A percentile compares a stretch with the other conserved stretches of the same genome.
Evolutionary conservation across 2,113 vertebrate genomes (phyloP).

Genomic region (Brachyhypopomus occidentalis): DNA sequence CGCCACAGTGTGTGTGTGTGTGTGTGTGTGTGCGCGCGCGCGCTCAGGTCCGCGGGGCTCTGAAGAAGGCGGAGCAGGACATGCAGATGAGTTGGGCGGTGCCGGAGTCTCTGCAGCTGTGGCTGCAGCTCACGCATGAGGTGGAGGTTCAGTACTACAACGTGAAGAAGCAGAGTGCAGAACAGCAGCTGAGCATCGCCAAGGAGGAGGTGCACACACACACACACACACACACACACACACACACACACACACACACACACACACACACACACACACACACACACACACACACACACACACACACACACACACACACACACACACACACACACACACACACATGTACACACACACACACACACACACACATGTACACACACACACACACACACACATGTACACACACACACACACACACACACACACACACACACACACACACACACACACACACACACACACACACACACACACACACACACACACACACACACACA

Average conservation of each 20-base stretch:
- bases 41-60: constrained; percentile 67
- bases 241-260: no score
- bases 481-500: not conserved
- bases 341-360: no score
- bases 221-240: no score
- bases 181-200: constrained; percentile 85
- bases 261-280: no score
- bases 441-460: no score
- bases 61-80: constrained; percentile 75
- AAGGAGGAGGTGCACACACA: constrained; percentile 87
- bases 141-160: constrained; percentile 97
- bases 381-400: no score
- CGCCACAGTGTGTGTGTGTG: not conserved
- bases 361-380: no score
- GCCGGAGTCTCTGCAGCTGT: constrained; percentile 89
- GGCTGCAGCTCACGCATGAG: constrained; percentile 95
- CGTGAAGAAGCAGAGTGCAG: constrained; percentile 92
- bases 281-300: no score
- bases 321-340: no score
- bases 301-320: no score
- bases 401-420: no score
- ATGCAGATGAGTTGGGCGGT: constrained; percentile 67
- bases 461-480: not conserved
- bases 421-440: no score
- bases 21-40: not conserved